Evolutionary conservation across 2,113 vertebrate genomes (phyloP).

Genomic region (Xerus inauris): DNA sequence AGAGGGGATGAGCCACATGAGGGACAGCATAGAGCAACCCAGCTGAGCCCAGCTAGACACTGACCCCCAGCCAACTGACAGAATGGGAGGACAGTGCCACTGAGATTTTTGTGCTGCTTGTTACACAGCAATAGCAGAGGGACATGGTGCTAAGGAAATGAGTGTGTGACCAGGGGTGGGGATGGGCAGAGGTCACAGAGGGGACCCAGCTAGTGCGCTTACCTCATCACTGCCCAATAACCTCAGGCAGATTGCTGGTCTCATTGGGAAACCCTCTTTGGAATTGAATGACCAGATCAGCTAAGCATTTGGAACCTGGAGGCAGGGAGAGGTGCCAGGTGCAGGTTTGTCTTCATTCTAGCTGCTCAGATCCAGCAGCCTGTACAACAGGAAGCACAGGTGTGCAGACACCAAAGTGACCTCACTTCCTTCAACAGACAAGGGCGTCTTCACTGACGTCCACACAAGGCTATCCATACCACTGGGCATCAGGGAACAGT

Average conservation of each 20-base stretch:
- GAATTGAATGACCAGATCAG: too few species aligned
- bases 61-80: not conserved
- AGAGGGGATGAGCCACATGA: rapidly evolving
- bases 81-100: not conserved
- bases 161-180: too few species aligned
- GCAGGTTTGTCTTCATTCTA: not conserved
- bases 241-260: not conserved
- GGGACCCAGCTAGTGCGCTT: rapidly evolving
- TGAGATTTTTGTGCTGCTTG: not conserved
- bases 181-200: rapidly evolving
- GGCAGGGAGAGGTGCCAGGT: too few species aligned
- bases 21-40: not conserved
- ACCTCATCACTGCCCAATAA: rapidly evolving
- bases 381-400: too few species aligned
- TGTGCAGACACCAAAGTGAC: too few species aligned
- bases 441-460: too few species aligned
- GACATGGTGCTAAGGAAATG: not conserved
- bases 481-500: too few species aligned
- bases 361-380: too few species aligned
- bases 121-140: not conserved
- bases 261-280: not conserved
- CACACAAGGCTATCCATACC: too few species aligned
- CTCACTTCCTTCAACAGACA: too few species aligned
- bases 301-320: not conserved
- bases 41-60: not conserved